Evolutionary conservation across 92 coral and sea anemone species (phyloP), one percentile per base, ranked within the genome.

Genomic region (Palythoa heliodiscus): DNA sequence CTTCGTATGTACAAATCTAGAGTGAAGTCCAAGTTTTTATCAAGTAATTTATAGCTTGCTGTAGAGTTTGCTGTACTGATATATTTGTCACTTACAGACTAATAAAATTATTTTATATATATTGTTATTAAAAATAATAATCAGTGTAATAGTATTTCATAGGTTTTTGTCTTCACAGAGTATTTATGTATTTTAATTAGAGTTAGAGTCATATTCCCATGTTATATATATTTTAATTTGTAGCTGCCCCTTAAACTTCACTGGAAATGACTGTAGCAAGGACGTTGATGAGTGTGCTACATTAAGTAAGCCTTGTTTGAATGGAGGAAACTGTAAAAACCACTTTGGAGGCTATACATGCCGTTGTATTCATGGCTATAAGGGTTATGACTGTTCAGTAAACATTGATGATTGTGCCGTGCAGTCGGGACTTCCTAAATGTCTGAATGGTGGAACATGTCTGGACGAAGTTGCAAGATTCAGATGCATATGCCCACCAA

Each of bases 281-380:
- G 92, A 96, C 85, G 93, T 92, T 5, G 93, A 96, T 82, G 99
- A 94, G 74, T 96, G 99, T 76, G 48, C 20, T 17, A 88, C 88
- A 20, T 40, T 85, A 47, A 54, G 83, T 39, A 72, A 78, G 4
- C 93, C 93, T 17, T 96, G 99, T 86, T 64, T 86, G 75, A 92
- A 96, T 90, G 92, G 95, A 22, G 99, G 89, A 22, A 91, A 91
- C 37, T 96, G 99, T 64, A 53, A 86, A 39, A 89, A 91, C 75
- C 7, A 43, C 25, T 50, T 2, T 76, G 98, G 98, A 40, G 91
- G 93, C 57, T 96, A 96, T 72, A 37, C 39, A 3, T 96, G 99
- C 70, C 87, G 93, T n/a, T 96, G 99, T 77, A 86, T 88, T 57
- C 87, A 68, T 87, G 99, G 98, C 1, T 96, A 90, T 92, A 93